Evolutionary conservation across 2,113 vertebrate species (phyloP), one percentile per base, ranked within the genome.

Genomic region (Proterorhinus semilunaris): DNA sequence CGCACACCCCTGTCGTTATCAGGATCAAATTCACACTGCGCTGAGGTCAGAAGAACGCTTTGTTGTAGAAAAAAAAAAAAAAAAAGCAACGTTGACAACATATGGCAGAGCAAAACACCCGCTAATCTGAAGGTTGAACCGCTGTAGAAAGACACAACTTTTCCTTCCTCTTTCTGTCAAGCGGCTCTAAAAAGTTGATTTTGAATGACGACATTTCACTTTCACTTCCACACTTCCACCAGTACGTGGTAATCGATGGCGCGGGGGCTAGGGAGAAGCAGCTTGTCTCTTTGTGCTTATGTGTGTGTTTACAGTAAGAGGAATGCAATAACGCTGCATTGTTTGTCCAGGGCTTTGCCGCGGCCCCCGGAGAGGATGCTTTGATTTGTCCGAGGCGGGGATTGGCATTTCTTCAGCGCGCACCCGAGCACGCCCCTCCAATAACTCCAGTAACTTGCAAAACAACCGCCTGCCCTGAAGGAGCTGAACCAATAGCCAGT

Each of bases 281-380:
- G 43, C 27, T 46, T 47, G 44, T 45, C 15, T 59, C 15, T 45
- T 36, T 54, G 46, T 64, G 48, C 65, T 15, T 74, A 61, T 55
- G 17, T 71, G 73, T 77, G 68, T 54, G 47, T 53, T 66, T 69
- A 62, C 51, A 76, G 69, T 69, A 73, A 72, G 73, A 69, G 65
- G 67, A 59, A 61, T 71, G 80, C 81, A 76, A 71, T 71, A 27
- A 63, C 50, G 70, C 66, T 55, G 66, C 58, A 51, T 66, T 81
- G 80, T 87, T 86, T 86, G 83, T 81, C 85, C 69, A 78, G 81
- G 82, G 81, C 89, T 82, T 84, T 71, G 76, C 47, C 66, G 48
- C 15, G 62, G 69, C 68, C 71, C 75, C 75, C 47, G 49, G 76
- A 75, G 57, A 3, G 68, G 72, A 72, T 67, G 72, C 53, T 87